Percentiles rank a stretch among this genome's conserved stretches.
Conservation (phyloP, 2,113 vertebrate genomes). For the Synchiropus splendidus region DNA sequence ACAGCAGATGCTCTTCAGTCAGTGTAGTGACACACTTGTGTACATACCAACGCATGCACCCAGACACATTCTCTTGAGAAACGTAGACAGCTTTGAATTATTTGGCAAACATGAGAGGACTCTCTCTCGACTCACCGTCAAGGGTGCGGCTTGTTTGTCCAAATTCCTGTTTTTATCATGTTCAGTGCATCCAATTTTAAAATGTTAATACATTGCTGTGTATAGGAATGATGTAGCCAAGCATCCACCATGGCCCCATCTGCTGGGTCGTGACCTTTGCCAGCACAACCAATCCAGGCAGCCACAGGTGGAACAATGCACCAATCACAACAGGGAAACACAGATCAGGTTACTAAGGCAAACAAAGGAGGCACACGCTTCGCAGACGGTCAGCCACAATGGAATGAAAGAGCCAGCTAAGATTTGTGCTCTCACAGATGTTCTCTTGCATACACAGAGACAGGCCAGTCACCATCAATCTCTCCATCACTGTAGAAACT, state of each 20-base stretch:
- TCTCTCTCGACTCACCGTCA: too few relatives aligned
- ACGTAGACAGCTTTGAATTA: slow-evolving; percentile 6
- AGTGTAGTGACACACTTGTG: slow-evolving; percentile 28
- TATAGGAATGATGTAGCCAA: slow-evolving; percentile 31
- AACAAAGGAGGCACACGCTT: slow-evolving; percentile 54
- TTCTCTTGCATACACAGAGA: slow-evolving; percentile 9
- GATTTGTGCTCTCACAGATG: slow-evolving; percentile 30
- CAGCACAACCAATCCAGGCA: slow-evolving; percentile 36
- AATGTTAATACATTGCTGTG: slow-evolving; percentile 3
- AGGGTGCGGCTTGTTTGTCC: too few relatives aligned
- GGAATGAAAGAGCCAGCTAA: slow-evolving; percentile 6
- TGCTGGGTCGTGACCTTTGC: slow-evolving; percentile 55
- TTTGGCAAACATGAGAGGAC: too few relatives aligned
- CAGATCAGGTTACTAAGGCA: slow-evolving; percentile 28
- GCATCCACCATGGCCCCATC: slow-evolving; percentile 52
- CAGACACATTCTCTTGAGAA: slow-evolving; percentile 1
- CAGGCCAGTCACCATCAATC: slow-evolving; percentile 15
- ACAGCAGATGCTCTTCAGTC: slow-evolving; percentile 42
- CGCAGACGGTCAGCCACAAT: slow-evolving; percentile 23
- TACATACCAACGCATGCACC: slow-evolving; percentile 42
- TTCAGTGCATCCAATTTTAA: too few relatives aligned
- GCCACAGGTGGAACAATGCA: slow-evolving; percentile 37
- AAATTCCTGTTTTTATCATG: too few relatives aligned
- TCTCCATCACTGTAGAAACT: slow-evolving; percentile 3
- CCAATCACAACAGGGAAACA: slow-evolving; percentile 37